Evolutionary conservation across 2,888 invertebrate species (phyloP).

Genomic region (Philaethria dido): DNA sequence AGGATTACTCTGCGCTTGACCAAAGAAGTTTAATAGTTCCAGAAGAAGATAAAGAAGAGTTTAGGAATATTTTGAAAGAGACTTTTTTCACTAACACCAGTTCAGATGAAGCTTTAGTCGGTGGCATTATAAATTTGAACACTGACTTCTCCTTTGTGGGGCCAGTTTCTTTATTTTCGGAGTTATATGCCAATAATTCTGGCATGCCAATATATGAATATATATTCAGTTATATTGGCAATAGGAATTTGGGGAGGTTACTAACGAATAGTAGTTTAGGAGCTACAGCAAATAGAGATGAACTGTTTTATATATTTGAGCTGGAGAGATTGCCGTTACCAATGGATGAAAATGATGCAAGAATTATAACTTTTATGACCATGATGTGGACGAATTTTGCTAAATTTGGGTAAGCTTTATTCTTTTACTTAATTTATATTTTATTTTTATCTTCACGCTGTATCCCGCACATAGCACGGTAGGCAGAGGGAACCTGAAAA

Average conservation of each 20-base stretch:
- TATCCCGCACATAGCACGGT: too few relatives aligned
- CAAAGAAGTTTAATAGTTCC: conserved; percentile 60
- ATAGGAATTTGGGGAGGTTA: conserved; percentile 70
- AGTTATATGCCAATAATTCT: conserved; percentile 64
- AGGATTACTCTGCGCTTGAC: conserved; percentile 66
- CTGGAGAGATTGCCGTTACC: conserved; percentile 68
- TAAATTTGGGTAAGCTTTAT: conserved; percentile 72
- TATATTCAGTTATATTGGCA: conserved; percentile 70
- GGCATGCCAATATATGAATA: conserved; percentile 62
- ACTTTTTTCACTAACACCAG: conserved; percentile 68
- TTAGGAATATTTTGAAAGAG: conserved; percentile 60
- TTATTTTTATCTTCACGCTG: too few relatives aligned
- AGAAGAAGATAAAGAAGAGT: conserved; percentile 57
- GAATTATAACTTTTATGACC: conserved; percentile 75
- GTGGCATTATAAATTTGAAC: conserved; percentile 72
- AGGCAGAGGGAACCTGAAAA: too few relatives aligned
- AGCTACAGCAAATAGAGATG: conserved; percentile 70
- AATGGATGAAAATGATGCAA: conserved; percentile 72
- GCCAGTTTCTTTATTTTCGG: conserved; percentile 68
- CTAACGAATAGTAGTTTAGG: conserved; percentile 69
- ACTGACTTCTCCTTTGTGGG: conserved; percentile 73
- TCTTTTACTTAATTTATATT: neutral
- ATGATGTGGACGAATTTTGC: conserved; percentile 81
- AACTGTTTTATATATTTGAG: conserved; percentile 73
- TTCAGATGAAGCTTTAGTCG: conserved; percentile 66